Evolutionary conservation across 2,113 vertebrate genomes (phyloP).

Genomic region (Calyptommatus sinebrachiatus): DNA sequence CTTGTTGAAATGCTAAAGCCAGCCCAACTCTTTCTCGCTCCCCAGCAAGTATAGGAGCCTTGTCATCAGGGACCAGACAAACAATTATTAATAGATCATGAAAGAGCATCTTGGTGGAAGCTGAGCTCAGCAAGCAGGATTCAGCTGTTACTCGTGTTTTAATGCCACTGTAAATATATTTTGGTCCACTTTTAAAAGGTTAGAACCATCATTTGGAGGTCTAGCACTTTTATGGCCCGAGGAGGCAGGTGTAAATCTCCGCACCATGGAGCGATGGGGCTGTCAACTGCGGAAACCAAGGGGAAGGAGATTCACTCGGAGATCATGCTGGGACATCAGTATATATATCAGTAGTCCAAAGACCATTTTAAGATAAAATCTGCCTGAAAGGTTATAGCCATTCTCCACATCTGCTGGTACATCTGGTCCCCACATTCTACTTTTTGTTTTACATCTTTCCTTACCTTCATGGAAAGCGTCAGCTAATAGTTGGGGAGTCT

Average conservation of each 20-base stretch:
- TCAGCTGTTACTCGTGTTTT: conserved; percentile 12
- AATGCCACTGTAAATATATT: conserved; percentile 28
- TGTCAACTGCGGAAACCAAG: background rate
- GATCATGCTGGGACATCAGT: background rate
- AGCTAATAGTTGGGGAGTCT: too few relatives aligned
- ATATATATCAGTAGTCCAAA: background rate
- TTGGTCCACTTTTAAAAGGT: conserved; percentile 28
- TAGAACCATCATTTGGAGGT: conserved; percentile 7
- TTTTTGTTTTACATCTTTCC: too few relatives aligned
- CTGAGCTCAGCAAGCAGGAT: conserved; percentile 15
- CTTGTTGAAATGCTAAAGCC: background rate
- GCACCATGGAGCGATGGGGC: background rate
- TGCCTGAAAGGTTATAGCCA: background rate
- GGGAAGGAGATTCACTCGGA: background rate
- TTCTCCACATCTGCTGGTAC: background rate
- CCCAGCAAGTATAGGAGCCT: background rate
- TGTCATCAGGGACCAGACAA: background rate
- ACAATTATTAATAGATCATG: background rate
- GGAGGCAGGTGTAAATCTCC: conserved; percentile 4
- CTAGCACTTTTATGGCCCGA: conserved; percentile 2
- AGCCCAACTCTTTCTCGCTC: background rate
- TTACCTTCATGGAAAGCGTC: background rate
- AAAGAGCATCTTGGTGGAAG: background rate
- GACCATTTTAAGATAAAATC: background rate
- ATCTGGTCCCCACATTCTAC: background rate